These are phyloP conservation scores for Illadopsis cleaveri DNA, from an alignment of 2,113 vertebrate species.

Conservation along the genomic window DNA sequence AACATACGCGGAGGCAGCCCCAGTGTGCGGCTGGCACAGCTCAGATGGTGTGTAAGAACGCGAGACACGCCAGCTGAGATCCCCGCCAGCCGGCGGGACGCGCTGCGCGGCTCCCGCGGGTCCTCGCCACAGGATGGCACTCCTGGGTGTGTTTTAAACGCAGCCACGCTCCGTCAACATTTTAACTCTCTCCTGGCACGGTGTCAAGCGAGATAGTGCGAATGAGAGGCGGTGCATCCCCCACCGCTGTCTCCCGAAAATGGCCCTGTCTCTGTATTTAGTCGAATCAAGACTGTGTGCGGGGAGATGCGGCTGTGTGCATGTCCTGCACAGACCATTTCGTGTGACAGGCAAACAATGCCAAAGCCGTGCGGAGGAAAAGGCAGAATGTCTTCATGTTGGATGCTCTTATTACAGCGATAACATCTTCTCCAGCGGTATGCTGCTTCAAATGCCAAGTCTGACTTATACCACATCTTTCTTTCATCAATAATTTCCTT, in stretches of 20 bases:
- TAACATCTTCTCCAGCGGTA: background rate
- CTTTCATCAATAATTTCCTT: background rate
- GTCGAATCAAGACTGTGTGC: fast-evolving
- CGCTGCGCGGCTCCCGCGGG: fast-evolving
- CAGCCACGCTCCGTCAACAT: background rate
- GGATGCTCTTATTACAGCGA: background rate
- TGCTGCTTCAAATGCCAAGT: background rate
- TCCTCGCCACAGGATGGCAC: conserved; percentile 73
- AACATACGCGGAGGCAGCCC: fast-evolving
- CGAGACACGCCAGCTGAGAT: background rate
- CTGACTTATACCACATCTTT: background rate
- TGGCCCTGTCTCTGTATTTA: fast-evolving
- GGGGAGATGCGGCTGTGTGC: background rate
- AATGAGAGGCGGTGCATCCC: background rate
- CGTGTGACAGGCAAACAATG: fast-evolving
- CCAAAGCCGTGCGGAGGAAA: background rate
- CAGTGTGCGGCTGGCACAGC: background rate
- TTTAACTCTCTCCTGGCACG: background rate
- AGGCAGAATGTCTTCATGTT: background rate
- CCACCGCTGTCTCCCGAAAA: background rate
- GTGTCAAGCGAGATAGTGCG: fast-evolving
- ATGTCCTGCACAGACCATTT: background rate
- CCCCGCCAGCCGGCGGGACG: background rate
- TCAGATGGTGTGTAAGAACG: background rate
- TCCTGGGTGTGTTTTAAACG: conserved; percentile 22